phyloP scores from a whole-genome alignment of 2,113 vertebrate genomes.

The Toxostoma redivivum region DNA sequence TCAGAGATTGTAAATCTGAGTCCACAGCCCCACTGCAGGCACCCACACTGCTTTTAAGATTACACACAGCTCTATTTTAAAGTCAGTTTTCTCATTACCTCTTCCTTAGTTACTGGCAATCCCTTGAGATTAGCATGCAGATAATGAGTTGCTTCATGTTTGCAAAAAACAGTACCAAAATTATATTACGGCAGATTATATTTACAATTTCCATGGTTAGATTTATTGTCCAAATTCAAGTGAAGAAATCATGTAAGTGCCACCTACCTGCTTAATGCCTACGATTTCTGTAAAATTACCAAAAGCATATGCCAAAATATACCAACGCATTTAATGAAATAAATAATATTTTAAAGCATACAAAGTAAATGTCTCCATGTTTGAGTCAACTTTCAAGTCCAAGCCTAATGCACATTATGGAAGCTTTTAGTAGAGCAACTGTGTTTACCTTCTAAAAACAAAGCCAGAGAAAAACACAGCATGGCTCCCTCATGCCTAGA shows the following conservation, averaged over 20 bases:
- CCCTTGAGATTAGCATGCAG: not conserved
- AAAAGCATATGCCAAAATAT: not conserved
- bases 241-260: not conserved
- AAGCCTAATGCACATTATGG: not conserved
- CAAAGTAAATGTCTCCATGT: not conserved
- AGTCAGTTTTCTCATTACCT: not conserved
- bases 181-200: not conserved
- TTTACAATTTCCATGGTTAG: not conserved
- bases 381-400: not conserved
- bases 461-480: not conserved
- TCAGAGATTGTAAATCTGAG: not conserved
- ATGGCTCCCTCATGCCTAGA: not conserved
- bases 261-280: constrained; percentile 34
- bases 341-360: not conserved
- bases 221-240: not conserved
- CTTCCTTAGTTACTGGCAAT: not conserved
- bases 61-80: not conserved
- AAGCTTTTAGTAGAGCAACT: not conserved
- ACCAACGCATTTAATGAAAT: not conserved
- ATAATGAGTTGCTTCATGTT: not conserved
- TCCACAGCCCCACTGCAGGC: not conserved
- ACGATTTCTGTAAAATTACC: not conserved
- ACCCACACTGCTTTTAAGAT: not conserved
- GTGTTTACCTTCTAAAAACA: not conserved
- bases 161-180: not conserved